phyloP scores from a whole-genome alignment of 2,888 invertebrate genomes.

The Margaritifera margaritifera region DNA sequence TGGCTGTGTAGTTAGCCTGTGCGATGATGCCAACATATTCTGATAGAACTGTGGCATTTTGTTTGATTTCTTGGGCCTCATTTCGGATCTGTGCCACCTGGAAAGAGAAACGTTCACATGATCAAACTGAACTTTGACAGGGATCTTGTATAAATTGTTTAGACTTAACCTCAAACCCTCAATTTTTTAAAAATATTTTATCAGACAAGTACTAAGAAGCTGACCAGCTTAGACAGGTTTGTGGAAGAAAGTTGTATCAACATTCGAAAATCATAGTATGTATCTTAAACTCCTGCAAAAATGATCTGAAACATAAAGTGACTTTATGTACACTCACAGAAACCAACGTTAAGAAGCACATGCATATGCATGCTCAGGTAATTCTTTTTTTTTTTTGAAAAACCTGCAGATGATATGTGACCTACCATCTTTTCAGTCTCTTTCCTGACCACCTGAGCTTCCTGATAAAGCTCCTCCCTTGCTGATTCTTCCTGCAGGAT shows the following conservation, averaged over 20 bases:
- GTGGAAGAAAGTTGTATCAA: background rate
- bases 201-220: too few relatives aligned
- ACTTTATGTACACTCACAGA: too few relatives aligned
- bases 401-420: background rate
- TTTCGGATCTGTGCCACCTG: constrained; percentile 58
- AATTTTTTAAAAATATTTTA: too few relatives aligned
- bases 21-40: constrained; percentile 38
- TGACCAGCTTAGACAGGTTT: background rate
- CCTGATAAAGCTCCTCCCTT: constrained; percentile 53
- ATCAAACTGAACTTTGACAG: too few relatives aligned
- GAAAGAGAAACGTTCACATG: background rate
- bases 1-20: constrained; percentile 55
- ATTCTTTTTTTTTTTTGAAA: too few relatives aligned
- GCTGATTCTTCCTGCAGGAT: constrained; percentile 53
- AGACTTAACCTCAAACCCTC: too few relatives aligned
- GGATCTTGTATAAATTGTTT: too few relatives aligned
- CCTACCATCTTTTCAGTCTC: constrained; percentile 54
- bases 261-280: too few relatives aligned
- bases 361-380: too few relatives aligned
- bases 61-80: constrained; percentile 51
- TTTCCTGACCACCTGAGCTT: constrained; percentile 57
- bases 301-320: too few relatives aligned
- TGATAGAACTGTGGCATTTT: constrained; percentile 49
- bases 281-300: too few relatives aligned
- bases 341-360: too few relatives aligned